Base-by-base conservation (phyloP, 2,888 invertebrate species). In the Beris chalybata region DNA sequence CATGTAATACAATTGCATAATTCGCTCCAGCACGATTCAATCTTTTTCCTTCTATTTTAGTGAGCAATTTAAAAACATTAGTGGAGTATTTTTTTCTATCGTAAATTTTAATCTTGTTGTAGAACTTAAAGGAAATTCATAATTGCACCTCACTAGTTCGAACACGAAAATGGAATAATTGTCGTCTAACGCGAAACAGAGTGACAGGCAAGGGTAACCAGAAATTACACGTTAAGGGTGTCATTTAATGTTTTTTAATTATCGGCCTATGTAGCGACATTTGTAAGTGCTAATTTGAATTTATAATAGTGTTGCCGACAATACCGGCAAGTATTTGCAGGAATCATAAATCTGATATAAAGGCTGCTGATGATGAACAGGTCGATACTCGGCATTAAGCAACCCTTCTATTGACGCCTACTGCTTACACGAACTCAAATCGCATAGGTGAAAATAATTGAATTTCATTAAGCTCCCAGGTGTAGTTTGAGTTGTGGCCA, bases 221-320 rank as follows among this genome's bases (percentile, higher is more conserved):
- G 22, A 31, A 61, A 47, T 52, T 38, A 38, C 50, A 52, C 50
- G 38, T 52, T 32, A 38, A 22, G 38, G 22, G 61, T 15, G 50
- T 61, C 52, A 61, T 50, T 52, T 52, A 52, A 29, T 38, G 43
- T 29, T 12, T 43, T 50, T 50, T 61, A 61, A 61, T 61, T 50
- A 13, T 29, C n/a, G 7, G 45, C 29, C n/a, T 4, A 5, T 52
- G 5, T 30, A 32, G 61, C n/a, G 61, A 38, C 61, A 61, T 47
- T 61, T 52, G 52, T 52, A 61, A 9, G 61, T 61, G 61, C 52
- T 61, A 61, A 61, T 58, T 45, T 29, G 30, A 30, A 11, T 45
- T 61, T 15, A 22, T 50, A 15, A 38, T 38, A 38, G 38, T 7
- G 38, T 38, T 38, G 38, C 38, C 38, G 38, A 50, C 31, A 38